These are phyloP conservation scores for Drosophila serrata DNA, from an alignment of 1,140 invertebrate species.

Conservation along the genomic window DNA sequence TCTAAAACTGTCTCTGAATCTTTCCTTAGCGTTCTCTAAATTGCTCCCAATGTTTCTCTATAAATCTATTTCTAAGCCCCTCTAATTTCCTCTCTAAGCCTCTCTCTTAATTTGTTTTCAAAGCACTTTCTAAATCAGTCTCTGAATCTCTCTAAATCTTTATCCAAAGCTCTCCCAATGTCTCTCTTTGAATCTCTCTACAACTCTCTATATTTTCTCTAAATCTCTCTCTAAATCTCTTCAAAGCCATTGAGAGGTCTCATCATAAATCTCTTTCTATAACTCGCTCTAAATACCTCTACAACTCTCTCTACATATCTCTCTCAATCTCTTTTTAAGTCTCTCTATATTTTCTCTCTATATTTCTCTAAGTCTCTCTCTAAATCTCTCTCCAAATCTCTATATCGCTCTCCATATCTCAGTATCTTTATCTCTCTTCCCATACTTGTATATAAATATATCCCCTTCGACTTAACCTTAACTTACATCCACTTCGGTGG, in stretches of 20 bases:
- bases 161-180: too few relatives aligned
- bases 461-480: too few relatives aligned
- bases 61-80: too few relatives aligned
- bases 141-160: not conserved
- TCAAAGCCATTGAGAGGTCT: too few relatives aligned
- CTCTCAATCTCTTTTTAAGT: too few relatives aligned
- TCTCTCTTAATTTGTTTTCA: not conserved
- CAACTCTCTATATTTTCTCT: not conserved
- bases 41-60: not conserved
- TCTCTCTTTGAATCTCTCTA: too few relatives aligned
- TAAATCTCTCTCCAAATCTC: not conserved
- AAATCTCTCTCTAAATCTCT: too few relatives aligned
- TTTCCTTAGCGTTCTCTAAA: not conserved
- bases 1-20: not conserved
- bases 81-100: too few relatives aligned
- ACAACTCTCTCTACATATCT: too few relatives aligned
- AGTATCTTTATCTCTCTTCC: not conserved
- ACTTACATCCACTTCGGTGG: constrained; percentile 90
- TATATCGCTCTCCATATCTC: not conserved
- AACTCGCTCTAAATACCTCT: not conserved
- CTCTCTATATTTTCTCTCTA: not conserved
- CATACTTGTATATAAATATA: not conserved
- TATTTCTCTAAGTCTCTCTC: not conserved
- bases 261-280: too few relatives aligned
- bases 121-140: not conserved